These are phyloP conservation scores for Leptinotarsa lineolata DNA, from an alignment of 1,140 invertebrate genomes.

Conservation along the genomic window DNA sequence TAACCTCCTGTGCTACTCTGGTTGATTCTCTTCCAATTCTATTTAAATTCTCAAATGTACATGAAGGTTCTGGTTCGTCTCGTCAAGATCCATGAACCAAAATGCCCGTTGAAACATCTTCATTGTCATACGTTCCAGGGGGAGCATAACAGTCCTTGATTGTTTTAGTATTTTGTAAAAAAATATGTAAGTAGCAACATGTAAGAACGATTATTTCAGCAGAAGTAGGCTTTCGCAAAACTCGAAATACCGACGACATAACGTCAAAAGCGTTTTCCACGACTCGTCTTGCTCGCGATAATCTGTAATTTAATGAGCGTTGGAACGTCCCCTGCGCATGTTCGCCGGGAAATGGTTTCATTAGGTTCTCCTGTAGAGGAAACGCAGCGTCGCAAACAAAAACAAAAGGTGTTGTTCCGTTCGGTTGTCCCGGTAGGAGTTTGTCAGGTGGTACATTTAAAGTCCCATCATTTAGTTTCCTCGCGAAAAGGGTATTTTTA, in stretches of 20 bases:
- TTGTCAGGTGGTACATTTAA: conserved; percentile 43
- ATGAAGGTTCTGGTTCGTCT: too few relatives aligned
- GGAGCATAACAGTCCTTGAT: too few relatives aligned
- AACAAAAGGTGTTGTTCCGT: conserved; percentile 36
- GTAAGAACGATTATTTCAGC: conserved; percentile 42
- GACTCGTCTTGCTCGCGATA: conserved; percentile 49
- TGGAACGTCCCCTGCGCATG: conserved; percentile 39
- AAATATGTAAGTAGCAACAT: conserved; percentile 39
- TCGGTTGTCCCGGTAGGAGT: neutral
- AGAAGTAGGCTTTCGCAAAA: conserved; percentile 44
- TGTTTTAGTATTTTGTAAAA: conserved; percentile 37
- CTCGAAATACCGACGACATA: conserved; percentile 33
- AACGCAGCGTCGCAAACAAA: conserved; percentile 47
- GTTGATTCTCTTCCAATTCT: too few relatives aligned
- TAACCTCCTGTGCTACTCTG: too few relatives aligned
- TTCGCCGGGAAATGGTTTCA: conserved; percentile 53
- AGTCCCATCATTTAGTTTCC: too few relatives aligned
- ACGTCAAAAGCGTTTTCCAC: conserved; percentile 55
- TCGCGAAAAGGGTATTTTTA: conserved; percentile 28
- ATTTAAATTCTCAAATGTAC: too few relatives aligned
- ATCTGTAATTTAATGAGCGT: conserved; percentile 50
- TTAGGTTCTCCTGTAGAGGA: conserved; percentile 48
- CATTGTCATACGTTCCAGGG: too few relatives aligned
- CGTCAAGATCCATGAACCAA: too few relatives aligned
- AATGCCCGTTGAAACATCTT: too few relatives aligned